These are phyloP conservation scores for Diabrotica balteata DNA, from an alignment of 2,888 invertebrate genomes.

Conservation along the genomic window DNA sequence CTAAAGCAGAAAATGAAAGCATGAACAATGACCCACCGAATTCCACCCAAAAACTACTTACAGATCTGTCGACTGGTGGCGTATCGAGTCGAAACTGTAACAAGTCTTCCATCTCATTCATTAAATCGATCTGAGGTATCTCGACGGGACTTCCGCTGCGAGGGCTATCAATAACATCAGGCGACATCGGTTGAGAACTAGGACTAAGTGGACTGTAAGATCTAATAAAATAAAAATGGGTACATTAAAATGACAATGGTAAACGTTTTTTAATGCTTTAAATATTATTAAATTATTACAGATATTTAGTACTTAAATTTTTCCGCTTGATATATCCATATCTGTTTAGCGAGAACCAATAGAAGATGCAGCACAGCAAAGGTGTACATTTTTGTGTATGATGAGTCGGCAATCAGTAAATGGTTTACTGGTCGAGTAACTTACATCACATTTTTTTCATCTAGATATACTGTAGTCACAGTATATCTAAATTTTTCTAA, in stretches of 20 bases:
- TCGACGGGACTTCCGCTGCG: conserved; percentile 59
- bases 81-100: conserved; percentile 62
- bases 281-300: too few relatives aligned
- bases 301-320: too few relatives aligned
- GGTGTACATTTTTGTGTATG: background rate
- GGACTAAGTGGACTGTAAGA: conserved; percentile 60
- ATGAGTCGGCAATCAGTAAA: background rate
- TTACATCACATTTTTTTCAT: background rate
- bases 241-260: too few relatives aligned
- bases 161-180: conserved; percentile 61
- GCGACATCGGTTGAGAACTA: conserved; percentile 64
- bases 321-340: too few relatives aligned
- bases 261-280: too few relatives aligned
- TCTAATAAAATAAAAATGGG: conserved; percentile 40
- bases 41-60: conserved; percentile 55
- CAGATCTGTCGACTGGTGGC: conserved; percentile 71
- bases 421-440: background rate
- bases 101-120: conserved; percentile 72
- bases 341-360: too few relatives aligned
- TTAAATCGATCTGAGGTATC: conserved; percentile 66
- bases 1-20: too few relatives aligned
- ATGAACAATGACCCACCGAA: too few relatives aligned
- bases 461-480: too few relatives aligned
- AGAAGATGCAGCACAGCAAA: too few relatives aligned
- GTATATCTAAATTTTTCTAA: too few relatives aligned